Evolutionary conservation across 1,140 invertebrate genomes (phyloP).

Genomic region (Heliconius nattereri): DNA sequence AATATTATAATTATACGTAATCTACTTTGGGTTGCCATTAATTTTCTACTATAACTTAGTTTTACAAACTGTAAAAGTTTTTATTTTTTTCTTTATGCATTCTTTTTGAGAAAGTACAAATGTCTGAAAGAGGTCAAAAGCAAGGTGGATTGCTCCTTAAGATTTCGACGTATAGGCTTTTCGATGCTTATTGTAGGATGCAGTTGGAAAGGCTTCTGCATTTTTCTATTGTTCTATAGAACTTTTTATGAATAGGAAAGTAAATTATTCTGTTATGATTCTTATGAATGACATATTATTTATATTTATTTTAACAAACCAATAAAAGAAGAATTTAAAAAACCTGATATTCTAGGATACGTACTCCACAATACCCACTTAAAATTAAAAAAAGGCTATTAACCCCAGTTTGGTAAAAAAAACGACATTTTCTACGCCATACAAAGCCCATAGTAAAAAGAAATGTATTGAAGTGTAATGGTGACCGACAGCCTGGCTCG

Average conservation of each 20-base stretch:
- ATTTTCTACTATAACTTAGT: not conserved
- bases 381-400: no score
- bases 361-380: no score
- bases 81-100: not conserved
- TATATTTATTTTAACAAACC: no score
- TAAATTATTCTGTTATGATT: no score
- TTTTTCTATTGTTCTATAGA: conserved; percentile 8
- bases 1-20: not conserved
- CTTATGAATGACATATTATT: no score
- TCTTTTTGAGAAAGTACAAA: not conserved
- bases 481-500: not conserved
- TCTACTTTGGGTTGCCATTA: not conserved
- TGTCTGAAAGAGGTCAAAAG: conserved; percentile 19
- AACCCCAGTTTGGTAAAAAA: not conserved
- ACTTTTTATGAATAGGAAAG: not conserved
- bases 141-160: conserved; percentile 29
- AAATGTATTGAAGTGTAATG: not conserved
- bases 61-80: not conserved
- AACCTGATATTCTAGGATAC: no score
- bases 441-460: not conserved
- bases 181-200: conserved; percentile 29
- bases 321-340: no score
- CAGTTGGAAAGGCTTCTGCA: conserved; percentile 22
- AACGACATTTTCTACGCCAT: not conserved
- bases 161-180: conserved; percentile 29